phyloP scores from a whole-genome alignment of 2,888 invertebrate species.

The Trilocha varians region DNA sequence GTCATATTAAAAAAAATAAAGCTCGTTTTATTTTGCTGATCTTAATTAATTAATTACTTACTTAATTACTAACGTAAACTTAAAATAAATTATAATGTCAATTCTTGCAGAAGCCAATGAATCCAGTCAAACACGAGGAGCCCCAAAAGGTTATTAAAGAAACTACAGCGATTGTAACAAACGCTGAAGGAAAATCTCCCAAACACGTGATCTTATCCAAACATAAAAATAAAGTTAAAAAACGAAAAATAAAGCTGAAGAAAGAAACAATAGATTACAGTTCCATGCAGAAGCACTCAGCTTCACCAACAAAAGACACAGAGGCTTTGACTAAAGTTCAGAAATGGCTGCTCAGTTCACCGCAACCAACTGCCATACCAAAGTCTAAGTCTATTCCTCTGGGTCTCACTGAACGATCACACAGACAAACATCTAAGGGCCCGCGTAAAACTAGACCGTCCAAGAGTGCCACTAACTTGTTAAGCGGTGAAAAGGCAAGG shows the following conservation, averaged over 20 bases:
- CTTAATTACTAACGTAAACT: no score
- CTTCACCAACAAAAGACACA: slow-evolving; percentile 69
- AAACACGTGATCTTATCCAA: slow-evolving; percentile 67
- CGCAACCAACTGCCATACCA: slow-evolving; percentile 75
- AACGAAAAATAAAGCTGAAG: slow-evolving; percentile 73
- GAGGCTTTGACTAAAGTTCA: slow-evolving; percentile 84
- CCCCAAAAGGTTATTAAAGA: slow-evolving; percentile 52
- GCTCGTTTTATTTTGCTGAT: no score
- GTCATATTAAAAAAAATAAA: background rate
- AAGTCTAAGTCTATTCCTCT: slow-evolving; percentile 90
- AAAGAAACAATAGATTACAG: slow-evolving; percentile 88
- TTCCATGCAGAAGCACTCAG: slow-evolving; percentile 75
- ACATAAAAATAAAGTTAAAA: slow-evolving; percentile 63
- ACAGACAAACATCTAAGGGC: slow-evolving; percentile 63
- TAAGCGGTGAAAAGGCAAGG: slow-evolving; percentile 79
- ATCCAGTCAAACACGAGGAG: slow-evolving; percentile 47
- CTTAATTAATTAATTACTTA: no score
- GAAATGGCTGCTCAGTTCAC: slow-evolving; percentile 86
- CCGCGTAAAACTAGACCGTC: slow-evolving; percentile 72
- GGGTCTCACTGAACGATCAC: slow-evolving; percentile 74
- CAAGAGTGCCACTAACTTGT: slow-evolving; percentile 81
- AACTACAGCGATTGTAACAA: slow-evolving; percentile 51
- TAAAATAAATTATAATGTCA: no score
- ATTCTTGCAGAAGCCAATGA: slow-evolving; percentile 44
- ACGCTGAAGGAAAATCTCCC: slow-evolving; percentile 71